Percentiles rank a stretch among this genome's conserved stretches.
These are phyloP conservation scores for Sesamia inferens DNA, from an alignment of 2,888 invertebrate genomes.

Conservation along the genomic window DNA sequence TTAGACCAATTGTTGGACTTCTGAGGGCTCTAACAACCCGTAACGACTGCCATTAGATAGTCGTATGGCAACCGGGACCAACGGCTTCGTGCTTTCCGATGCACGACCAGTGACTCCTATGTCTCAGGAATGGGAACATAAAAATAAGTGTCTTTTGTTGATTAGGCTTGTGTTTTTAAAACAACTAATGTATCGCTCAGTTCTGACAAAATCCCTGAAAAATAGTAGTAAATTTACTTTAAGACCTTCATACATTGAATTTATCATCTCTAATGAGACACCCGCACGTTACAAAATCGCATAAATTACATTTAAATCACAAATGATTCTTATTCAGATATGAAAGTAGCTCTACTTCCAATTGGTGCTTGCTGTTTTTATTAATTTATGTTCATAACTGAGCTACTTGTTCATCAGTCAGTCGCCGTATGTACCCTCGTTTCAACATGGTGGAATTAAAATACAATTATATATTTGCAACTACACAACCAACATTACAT, in stretches of 20 bases:
- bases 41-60: neutral
- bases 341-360: slow-evolving; percentile 32
- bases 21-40: too few relatives aligned
- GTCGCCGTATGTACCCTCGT: slow-evolving; percentile 7
- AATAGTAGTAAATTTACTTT: slow-evolving; percentile 8
- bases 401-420: slow-evolving; percentile 19
- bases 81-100: neutral
- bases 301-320: slow-evolving; percentile 37
- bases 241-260: slow-evolving; percentile 10
- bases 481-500: slow-evolving; percentile 73
- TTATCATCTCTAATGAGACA: slow-evolving; percentile 39
- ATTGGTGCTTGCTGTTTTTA: slow-evolving; percentile 44
- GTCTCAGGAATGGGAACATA: neutral
- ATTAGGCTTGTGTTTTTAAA: neutral
- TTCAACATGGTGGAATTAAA: slow-evolving; percentile 57
- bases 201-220: neutral
- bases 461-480: slow-evolving; percentile 66
- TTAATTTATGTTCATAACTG: slow-evolving; percentile 35
- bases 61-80: neutral
- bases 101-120: neutral
- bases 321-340: slow-evolving; percentile 43
- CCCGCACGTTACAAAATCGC: slow-evolving; percentile 16
- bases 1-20: too few relatives aligned
- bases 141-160: neutral
- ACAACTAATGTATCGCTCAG: neutral